A percentile compares a stretch with the other conserved stretches of the same genome.
Evolutionary conservation across 2,113 vertebrate genomes (phyloP).

Genomic region (Cebidichthys violaceus): DNA sequence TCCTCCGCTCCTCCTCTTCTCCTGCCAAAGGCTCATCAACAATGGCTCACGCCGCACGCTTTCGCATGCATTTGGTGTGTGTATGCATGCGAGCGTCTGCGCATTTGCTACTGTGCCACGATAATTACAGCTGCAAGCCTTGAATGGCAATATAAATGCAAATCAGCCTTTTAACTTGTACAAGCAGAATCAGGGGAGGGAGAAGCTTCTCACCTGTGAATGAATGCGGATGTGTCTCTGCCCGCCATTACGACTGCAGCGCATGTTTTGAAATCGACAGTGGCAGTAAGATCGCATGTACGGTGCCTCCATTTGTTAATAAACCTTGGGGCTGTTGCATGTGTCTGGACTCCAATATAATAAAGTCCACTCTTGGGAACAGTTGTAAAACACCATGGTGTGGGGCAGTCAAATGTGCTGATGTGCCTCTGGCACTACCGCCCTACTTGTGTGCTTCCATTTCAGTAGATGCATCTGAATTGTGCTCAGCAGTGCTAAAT

Average conservation of each 20-base stretch:
- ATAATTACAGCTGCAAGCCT: constrained; percentile 72
- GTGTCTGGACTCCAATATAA: constrained; percentile 37
- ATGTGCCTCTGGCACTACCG: constrained; percentile 6
- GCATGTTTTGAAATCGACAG: constrained; percentile 45
- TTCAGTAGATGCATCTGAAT: constrained; percentile 23
- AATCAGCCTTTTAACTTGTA: constrained; percentile 80
- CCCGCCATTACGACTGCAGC: constrained; percentile 41
- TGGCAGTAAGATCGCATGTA: constrained; percentile 36
- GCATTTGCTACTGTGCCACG: constrained; percentile 51
- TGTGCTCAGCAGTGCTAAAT: constrained; percentile 24
- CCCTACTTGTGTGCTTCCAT: constrained; percentile 20
- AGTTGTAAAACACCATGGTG: constrained; percentile 38
- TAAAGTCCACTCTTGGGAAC: constrained; percentile 31
- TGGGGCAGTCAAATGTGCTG: not conserved
- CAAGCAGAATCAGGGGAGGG: constrained; percentile 61
- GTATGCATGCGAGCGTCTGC: constrained; percentile 19
- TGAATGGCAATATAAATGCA: constrained; percentile 83
- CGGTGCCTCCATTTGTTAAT: constrained; percentile 42
- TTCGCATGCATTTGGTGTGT: constrained; percentile 25
- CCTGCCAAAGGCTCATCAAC: constrained; percentile 37
- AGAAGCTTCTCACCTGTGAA: constrained; percentile 71
- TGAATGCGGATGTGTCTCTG: constrained; percentile 56
- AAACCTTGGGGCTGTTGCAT: constrained; percentile 35
- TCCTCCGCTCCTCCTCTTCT: constrained; percentile 16
- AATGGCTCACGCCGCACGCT: constrained; percentile 3